Percentiles rank a stretch among this genome's conserved stretches.
Conservation (phyloP, 2,113 vertebrate genomes). For the Equus przewalskii region DNA sequence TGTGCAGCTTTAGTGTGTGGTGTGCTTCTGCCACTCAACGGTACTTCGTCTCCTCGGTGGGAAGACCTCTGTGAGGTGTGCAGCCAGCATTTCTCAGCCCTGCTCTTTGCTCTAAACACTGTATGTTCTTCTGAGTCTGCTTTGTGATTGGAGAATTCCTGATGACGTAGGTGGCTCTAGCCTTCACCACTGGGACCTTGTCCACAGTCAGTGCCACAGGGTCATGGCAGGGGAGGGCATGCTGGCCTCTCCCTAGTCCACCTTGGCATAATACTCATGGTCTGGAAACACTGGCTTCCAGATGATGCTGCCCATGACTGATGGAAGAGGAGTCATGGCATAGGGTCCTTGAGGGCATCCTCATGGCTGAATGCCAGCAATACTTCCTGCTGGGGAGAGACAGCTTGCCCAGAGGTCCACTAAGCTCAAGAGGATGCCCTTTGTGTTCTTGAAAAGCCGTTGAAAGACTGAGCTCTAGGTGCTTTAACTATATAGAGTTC, state of each 20-base stretch:
- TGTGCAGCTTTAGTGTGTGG: slow-evolving; percentile 93
- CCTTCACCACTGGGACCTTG: slow-evolving; percentile 90
- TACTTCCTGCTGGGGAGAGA: background rate
- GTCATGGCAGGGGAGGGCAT: slow-evolving; percentile 50
- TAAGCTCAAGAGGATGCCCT: slow-evolving; percentile 78
- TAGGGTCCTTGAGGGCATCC: background rate
- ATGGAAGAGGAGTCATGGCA: slow-evolving; percentile 86
- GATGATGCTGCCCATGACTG: slow-evolving; percentile 85
- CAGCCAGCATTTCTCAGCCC: slow-evolving; percentile 91
- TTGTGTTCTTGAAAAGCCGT: slow-evolving; percentile 75
- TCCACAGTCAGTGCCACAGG: slow-evolving; percentile 70
- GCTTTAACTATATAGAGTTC: slow-evolving; percentile 52
- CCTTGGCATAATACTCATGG: slow-evolving; percentile 90
- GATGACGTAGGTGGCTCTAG: slow-evolving; percentile 91
- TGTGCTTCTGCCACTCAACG: slow-evolving; percentile 89
- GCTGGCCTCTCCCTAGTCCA: slow-evolving; percentile 85
- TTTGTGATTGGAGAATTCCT: slow-evolving; percentile 93
- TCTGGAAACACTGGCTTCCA: slow-evolving; percentile 91
- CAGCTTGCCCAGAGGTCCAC: background rate
- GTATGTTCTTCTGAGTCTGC: slow-evolving; percentile 91
- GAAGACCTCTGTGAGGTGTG: slow-evolving; percentile 91
- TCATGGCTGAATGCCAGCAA: too few species aligned
- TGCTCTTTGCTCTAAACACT: slow-evolving; percentile 92
- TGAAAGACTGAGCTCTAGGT: slow-evolving; percentile 57
- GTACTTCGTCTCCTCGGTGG: slow-evolving; percentile 91